phyloP scores from a whole-genome alignment of 1,140 invertebrate genomes.

The Heliconius himera region DNA sequence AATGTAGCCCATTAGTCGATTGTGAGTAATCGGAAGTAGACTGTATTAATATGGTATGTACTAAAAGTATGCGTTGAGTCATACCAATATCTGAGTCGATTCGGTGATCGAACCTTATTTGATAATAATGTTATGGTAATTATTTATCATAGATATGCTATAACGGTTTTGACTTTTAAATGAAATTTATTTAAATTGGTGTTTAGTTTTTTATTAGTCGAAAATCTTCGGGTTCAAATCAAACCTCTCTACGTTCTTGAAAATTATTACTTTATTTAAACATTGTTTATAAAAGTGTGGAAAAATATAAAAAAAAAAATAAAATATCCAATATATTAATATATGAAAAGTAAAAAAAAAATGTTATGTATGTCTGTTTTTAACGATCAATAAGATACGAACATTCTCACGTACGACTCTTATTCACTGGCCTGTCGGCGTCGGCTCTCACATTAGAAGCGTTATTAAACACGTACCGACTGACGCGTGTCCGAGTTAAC shows the following conservation, averaged over 20 bases:
- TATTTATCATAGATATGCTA: neutral
- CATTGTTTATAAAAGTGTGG: no score
- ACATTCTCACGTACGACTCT: neutral
- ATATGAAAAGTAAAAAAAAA: no score
- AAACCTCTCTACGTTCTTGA: no score
- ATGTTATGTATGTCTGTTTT: neutral
- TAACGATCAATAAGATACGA: neutral
- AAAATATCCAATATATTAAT: no score
- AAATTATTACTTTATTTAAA: no score
- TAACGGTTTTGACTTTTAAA: neutral
- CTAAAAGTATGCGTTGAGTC: neutral
- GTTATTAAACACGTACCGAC: neutral
- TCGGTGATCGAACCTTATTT: neutral
- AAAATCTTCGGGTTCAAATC: no score
- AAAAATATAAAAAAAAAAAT: no score
- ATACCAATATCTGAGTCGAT: neutral
- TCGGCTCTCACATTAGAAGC: neutral
- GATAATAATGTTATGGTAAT: neutral
- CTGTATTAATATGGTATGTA: neutral
- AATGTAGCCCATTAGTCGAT: neutral
- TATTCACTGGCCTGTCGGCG: neutral
- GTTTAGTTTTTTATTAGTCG: neutral
- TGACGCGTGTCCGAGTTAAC: constrained; percentile 3
- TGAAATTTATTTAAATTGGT: neutral
- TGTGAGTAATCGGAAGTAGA: neutral